phyloP scores from a whole-genome alignment of 1,140 invertebrate genomes.

The Dendroctonus valens region DNA sequence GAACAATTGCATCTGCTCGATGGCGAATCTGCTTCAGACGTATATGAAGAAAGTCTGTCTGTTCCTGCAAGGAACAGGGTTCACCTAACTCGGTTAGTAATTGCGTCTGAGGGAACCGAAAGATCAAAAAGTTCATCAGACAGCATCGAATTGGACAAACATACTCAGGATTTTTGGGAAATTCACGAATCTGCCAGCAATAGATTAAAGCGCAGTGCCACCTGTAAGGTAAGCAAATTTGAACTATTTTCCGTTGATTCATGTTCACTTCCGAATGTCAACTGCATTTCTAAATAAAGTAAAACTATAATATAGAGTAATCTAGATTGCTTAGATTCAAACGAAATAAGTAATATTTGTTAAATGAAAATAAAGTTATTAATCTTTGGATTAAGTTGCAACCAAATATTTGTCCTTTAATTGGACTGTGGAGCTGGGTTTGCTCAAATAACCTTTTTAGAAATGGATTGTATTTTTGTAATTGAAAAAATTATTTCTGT shows the following conservation, averaged over 20 bases:
- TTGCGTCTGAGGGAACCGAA: conserved; percentile 39
- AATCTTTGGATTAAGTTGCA: no score
- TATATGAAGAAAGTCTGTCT: conserved; percentile 27
- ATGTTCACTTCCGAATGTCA: no score
- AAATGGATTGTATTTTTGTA: no score
- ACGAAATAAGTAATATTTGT: no score
- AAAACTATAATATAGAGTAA: not conserved
- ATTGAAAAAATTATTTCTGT: no score
- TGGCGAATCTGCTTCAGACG: conserved; percentile 21
- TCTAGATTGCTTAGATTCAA: not conserved
- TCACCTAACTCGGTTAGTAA: conserved; percentile 40
- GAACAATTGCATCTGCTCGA: conserved; percentile 31
- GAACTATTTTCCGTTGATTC: no score
- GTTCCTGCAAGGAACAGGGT: conserved; percentile 38
- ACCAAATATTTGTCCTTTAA: no score
- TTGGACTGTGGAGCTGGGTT: no score
- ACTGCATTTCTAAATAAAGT: no score
- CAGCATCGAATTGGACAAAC: conserved; percentile 42
- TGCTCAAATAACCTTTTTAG: no score
- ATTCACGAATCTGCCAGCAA: conserved; percentile 40
- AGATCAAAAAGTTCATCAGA: conserved; percentile 40
- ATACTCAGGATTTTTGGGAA: conserved; percentile 41
- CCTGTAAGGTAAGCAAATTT: conserved; percentile 40
- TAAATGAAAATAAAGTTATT: no score
- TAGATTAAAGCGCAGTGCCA: conserved; percentile 39